phyloP scores from a whole-genome alignment of 2,888 invertebrate genomes.

The Elmis aenea region DNA sequence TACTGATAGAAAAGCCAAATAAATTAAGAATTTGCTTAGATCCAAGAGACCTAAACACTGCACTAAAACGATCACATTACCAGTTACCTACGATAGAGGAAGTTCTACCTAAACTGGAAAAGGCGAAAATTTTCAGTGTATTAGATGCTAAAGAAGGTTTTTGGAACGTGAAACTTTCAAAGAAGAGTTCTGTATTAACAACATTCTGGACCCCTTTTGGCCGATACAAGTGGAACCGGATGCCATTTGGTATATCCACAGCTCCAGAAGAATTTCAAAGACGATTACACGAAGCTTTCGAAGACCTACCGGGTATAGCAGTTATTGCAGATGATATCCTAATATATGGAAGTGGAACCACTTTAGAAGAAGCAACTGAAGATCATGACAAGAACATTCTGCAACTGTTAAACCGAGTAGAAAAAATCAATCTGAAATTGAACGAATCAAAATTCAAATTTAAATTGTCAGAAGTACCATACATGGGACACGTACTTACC shows the following conservation, averaged over 20 bases:
- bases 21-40: too few species aligned
- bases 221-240: slow-evolving; percentile 4
- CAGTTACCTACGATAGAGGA: too few species aligned
- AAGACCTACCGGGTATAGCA: slow-evolving; percentile 12
- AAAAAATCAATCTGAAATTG: slow-evolving; percentile 2
- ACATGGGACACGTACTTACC: slow-evolving; percentile 3
- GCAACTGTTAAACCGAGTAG: slow-evolving; percentile 14
- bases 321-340: slow-evolving; percentile 17
- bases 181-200: slow-evolving; percentile 5
- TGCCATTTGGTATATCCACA: slow-evolving; percentile 10
- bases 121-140: slow-evolving; percentile 15
- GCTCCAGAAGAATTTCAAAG: slow-evolving; percentile 13
- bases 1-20: too few species aligned
- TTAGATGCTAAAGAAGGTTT: slow-evolving; percentile 21
- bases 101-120: slow-evolving; percentile 9
- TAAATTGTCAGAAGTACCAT: too few species aligned
- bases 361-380: slow-evolving; percentile 10
- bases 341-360: slow-evolving; percentile 12
- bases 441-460: neutral
- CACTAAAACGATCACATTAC: too few species aligned
- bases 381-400: slow-evolving; percentile 20
- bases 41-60: too few species aligned
- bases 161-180: slow-evolving; percentile 14
- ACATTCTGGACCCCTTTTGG: slow-evolving; percentile 10
- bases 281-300: slow-evolving; percentile 8